Percentiles rank a stretch among this genome's conserved stretches.
These are phyloP conservation scores for Adelphocoris suturalis DNA, from an alignment of 2,888 invertebrate species.

Conservation along the genomic window DNA sequence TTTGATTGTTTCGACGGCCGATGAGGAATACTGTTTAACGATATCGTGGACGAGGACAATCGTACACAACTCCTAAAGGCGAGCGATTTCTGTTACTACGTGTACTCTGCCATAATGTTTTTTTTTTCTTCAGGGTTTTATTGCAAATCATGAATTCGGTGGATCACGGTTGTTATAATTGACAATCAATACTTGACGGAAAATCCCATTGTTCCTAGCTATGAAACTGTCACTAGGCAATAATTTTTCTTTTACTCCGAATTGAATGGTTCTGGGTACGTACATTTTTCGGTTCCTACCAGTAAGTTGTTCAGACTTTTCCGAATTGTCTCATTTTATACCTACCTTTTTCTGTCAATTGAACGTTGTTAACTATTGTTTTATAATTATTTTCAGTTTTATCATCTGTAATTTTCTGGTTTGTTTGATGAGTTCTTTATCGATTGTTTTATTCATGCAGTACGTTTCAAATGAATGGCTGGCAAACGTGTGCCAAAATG, in stretches of 20 bases:
- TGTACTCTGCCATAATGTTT: background rate
- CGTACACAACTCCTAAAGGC: background rate
- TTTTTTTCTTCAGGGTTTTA: background rate
- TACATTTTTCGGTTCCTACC: background rate
- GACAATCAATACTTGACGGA: background rate
- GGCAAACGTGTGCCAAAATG: too few relatives aligned
- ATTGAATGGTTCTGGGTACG: background rate
- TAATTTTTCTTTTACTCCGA: constrained; percentile 6
- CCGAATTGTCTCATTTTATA: too few relatives aligned
- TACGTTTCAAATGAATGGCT: too few relatives aligned
- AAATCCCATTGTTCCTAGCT: background rate
- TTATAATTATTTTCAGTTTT: too few relatives aligned
- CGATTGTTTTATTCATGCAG: too few relatives aligned
- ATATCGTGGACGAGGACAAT: background rate
- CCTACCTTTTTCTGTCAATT: too few relatives aligned
- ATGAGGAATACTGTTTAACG: background rate
- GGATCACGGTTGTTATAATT: background rate
- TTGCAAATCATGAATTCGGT: background rate
- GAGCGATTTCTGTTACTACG: constrained; percentile 17
- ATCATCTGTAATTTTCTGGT: too few relatives aligned
- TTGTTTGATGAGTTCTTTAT: too few relatives aligned
- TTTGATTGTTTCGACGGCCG: constrained; percentile 50
- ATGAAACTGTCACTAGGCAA: background rate
- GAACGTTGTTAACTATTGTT: too few relatives aligned
- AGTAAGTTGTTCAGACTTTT: too few relatives aligned